Base-by-base conservation (phyloP, 2,113 vertebrate genomes). In the Herpetotheres cachinnans region DNA sequence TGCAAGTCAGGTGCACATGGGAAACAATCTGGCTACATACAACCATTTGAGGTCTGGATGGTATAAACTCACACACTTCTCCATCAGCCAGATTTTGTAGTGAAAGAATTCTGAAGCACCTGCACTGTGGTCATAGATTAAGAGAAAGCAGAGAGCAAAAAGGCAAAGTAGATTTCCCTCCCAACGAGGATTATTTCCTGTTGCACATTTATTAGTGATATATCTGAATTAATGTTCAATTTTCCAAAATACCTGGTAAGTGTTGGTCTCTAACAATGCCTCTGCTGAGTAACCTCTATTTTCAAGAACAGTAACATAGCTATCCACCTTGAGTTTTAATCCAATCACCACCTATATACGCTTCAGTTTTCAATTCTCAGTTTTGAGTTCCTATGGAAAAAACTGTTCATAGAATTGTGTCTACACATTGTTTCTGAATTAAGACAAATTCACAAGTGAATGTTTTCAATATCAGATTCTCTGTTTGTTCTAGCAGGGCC, bases 301-400 rank as follows among this genome's bases (percentile, higher is more conserved):
- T 85, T 66, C 29, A 54, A 79, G 27, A 76, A 69, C 29, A 40
- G 22, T 46, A 52, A 38, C 8, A 30, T 16, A 67, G 14, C 21
- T 72, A 25, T 59, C 26, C 15, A 54, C 6, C 4, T 44, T 59
- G 21, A 79, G 6, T 30, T 67, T 88, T 79, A 54, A 70, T 85
- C 19, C 0, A 2, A 52, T 14, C 16, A 27, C 18, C 7, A 20
- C 36, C 27, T 44, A n/a, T 9, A 17, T 2, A 34, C 3, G 13
- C 25, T 73, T 81, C 22, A 19, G 13, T 62, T 87, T 87, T 50
- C 34, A 46, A 17, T 61, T 82, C 17, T 73, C 21, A 77, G 24
- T 77, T 69, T 80, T 44, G 8, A 18, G 10, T 52, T 78, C 27
- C 16, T n/a, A 3, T 27, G 6, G 36, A 73, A 81, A 81, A 4